Percentiles rank a stretch among this genome's conserved stretches.
phyloP scores from a whole-genome alignment of 2,113 vertebrate species.

The Upupa epops region DNA sequence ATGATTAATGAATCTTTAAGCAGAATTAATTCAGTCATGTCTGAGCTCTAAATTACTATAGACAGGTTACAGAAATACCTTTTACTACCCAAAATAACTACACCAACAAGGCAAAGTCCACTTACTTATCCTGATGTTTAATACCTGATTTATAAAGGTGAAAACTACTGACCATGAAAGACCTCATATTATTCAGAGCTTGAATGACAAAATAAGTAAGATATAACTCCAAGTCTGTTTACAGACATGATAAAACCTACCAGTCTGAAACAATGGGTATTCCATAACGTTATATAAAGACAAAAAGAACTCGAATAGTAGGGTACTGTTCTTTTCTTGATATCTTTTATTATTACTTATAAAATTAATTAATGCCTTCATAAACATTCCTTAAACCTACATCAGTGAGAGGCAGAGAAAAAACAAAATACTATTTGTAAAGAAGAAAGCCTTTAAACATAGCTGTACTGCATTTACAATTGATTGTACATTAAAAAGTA shows the following conservation, averaged over 20 bases:
- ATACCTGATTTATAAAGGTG: not conserved
- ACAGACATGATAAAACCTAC: not conserved
- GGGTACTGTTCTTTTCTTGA: not conserved
- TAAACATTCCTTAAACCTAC: not conserved
- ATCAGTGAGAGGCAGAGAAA: not conserved
- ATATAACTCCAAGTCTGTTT: not conserved
- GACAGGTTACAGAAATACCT: constrained; percentile 35
- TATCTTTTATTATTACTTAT: not conserved
- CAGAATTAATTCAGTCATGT: constrained; percentile 44
- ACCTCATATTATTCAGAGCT: constrained; percentile 11
- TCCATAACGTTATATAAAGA: not conserved
- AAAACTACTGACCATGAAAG: not conserved
- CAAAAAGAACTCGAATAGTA: not conserved
- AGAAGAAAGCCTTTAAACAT: not conserved
- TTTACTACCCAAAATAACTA: not conserved
- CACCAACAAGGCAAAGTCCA: not conserved
- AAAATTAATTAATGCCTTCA: not conserved
- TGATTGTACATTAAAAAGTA: not conserved
- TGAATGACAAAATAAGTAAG: not conserved
- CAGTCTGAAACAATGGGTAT: not conserved
- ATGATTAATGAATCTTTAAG: not conserved
- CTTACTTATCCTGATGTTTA: not conserved
- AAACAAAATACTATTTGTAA: not conserved
- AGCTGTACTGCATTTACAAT: not conserved
- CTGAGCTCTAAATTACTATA: constrained; percentile 11